Evolutionary conservation across 2,797 vertebrate species (phyloP).

Genomic region (Glyptemys insculpta): DNA sequence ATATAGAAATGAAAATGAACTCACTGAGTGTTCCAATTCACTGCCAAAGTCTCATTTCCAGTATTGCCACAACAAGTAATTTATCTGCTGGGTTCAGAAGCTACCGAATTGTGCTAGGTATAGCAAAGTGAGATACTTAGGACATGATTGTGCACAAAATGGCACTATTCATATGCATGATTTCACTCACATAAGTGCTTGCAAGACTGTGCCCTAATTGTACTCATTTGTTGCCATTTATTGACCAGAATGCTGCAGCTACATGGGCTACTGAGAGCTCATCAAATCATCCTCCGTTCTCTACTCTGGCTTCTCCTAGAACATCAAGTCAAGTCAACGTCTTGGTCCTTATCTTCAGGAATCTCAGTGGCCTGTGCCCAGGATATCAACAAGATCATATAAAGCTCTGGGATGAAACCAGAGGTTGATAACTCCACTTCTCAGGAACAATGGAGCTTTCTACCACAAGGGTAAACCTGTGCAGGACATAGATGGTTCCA

Average conservation of each 20-base stretch:
- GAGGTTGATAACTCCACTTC: not conserved
- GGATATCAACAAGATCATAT: not conserved
- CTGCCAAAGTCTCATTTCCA: not conserved
- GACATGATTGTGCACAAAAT: not conserved
- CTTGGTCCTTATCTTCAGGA: not conserved
- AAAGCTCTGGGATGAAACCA: not conserved
- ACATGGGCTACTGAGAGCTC: rapidly evolving
- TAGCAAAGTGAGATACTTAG: not conserved
- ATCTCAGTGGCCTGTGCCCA: not conserved
- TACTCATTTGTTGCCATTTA: not conserved
- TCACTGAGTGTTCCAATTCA: not conserved
- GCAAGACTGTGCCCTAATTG: not conserved
- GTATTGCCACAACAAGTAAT: not conserved
- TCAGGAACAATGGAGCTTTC: not conserved
- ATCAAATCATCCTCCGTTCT: not conserved
- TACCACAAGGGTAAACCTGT: not conserved
- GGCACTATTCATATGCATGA: not conserved
- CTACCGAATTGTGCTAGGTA: not conserved
- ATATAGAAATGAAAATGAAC: slow-evolving; percentile 21
- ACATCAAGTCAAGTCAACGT: not conserved
- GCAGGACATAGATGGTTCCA: not conserved
- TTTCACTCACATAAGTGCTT: not conserved
- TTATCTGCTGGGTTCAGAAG: slow-evolving; percentile 19
- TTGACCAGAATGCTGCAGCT: not conserved
- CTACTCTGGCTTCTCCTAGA: not conserved